Percentiles rank a stretch among this genome's conserved stretches.
Conservation (phyloP, 2,888 invertebrate genomes). For the Mycalesis mineus region DNA sequence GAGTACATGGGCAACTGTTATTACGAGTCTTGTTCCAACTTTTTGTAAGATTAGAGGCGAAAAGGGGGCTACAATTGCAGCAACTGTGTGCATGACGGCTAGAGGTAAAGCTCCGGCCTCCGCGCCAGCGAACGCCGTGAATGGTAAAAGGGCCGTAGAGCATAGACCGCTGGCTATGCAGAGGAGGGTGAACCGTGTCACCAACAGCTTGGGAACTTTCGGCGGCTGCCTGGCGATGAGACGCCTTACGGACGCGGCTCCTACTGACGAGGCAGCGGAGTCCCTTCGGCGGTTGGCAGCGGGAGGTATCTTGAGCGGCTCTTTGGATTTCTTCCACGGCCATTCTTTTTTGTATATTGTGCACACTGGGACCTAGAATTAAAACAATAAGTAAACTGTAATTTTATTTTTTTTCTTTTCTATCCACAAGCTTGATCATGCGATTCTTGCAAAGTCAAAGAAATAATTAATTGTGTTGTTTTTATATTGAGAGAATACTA, state of each 20-base stretch:
- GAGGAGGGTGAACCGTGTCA: conserved; percentile 72
- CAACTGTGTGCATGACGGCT: conserved; percentile 79
- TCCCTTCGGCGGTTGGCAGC: conserved; percentile 76
- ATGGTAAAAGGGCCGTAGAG: conserved; percentile 81
- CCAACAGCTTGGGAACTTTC: conserved; percentile 70
- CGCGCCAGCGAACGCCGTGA: conserved; percentile 70
- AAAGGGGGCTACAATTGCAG: conserved; percentile 76
- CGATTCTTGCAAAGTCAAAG: no score
- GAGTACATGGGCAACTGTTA: conserved; percentile 72
- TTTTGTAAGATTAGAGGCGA: conserved; percentile 66
- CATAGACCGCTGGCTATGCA: conserved; percentile 80
- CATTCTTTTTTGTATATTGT: conserved; percentile 70
- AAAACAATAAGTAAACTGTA: background rate
- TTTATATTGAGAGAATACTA: no score
- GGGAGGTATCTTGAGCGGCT: conserved; percentile 40
- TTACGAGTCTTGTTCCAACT: conserved; percentile 56
- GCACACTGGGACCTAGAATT: conserved; percentile 59
- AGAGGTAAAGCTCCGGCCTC: conserved; percentile 81
- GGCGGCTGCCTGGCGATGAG: conserved; percentile 78
- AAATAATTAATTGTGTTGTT: no score
- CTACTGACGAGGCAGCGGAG: conserved; percentile 84
- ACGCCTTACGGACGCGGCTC: conserved; percentile 86
- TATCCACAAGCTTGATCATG: no score
- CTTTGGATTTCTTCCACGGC: conserved; percentile 66
- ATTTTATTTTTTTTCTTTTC: no score